Evolutionary conservation across 2,888 invertebrate species (phyloP).

Genomic region (Dugesia japonica): DNA sequence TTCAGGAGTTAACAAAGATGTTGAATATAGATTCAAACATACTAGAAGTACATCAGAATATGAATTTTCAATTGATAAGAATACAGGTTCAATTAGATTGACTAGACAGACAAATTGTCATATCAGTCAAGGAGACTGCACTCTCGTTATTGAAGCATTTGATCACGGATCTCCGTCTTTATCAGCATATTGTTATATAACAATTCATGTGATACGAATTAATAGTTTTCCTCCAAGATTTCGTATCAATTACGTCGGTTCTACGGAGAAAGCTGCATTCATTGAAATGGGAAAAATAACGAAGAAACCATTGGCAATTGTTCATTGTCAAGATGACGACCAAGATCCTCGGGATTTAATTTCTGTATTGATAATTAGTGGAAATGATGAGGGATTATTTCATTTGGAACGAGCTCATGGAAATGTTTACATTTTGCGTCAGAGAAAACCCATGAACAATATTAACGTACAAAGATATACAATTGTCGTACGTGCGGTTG

Average conservation of each 20-base stretch:
- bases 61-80: background rate
- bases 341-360: background rate
- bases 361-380: background rate
- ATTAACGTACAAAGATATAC: background rate
- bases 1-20: conserved; percentile 52
- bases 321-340: background rate
- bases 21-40: background rate
- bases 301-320: background rate
- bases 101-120: background rate
- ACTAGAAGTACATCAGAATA: background rate
- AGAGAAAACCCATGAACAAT: background rate
- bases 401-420: background rate
- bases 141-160: background rate
- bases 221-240: background rate
- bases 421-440: background rate
- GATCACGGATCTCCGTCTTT: conserved; percentile 9
- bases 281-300: conserved; percentile 5
- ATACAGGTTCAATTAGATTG: background rate
- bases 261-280: background rate
- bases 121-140: background rate
- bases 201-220: background rate
- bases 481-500: background rate
- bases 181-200: background rate
- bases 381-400: background rate
- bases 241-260: background rate